Conservation (phyloP, 2,797 vertebrate species). For the Labroides dimidiatus region DNA sequence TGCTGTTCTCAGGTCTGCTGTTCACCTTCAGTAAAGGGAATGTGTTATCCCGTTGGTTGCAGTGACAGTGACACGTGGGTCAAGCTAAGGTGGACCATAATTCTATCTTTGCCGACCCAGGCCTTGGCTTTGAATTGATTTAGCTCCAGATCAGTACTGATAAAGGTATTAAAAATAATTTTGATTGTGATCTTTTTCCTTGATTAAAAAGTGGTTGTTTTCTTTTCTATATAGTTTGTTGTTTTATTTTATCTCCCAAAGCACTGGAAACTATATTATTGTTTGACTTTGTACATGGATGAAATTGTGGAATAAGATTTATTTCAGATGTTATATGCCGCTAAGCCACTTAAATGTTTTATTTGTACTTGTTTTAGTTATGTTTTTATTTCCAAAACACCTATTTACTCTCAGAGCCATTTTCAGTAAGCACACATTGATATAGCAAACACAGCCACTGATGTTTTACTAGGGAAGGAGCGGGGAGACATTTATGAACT, state of each 20-base stretch:
- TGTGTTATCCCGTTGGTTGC: constrained; percentile 26
- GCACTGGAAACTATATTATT: constrained; percentile 85
- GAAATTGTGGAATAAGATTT: constrained; percentile 78
- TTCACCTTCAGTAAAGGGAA: constrained; percentile 30
- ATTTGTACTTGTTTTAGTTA: constrained; percentile 76
- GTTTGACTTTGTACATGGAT: constrained; percentile 81
- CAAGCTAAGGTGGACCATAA: constrained; percentile 26
- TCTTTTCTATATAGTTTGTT: constrained; percentile 71
- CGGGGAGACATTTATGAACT: constrained; percentile 62
- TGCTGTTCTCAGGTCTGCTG: constrained; percentile 40
- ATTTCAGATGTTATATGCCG: constrained; percentile 81
- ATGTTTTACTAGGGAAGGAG: constrained; percentile 53
- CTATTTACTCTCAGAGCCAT: constrained; percentile 74
- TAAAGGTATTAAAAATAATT: constrained; percentile 43
- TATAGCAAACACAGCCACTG: constrained; percentile 56
- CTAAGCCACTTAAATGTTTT: constrained; percentile 84
- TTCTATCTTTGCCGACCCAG: constrained; percentile 26
- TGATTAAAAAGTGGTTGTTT: constrained; percentile 64
- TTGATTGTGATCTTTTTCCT: constrained; percentile 54
- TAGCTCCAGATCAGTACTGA: constrained; percentile 68
- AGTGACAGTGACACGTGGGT: constrained; percentile 10
- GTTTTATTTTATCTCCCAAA: constrained; percentile 78
- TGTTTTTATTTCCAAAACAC: constrained; percentile 69
- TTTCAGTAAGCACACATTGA: constrained; percentile 58
- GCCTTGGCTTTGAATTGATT: constrained; percentile 63